Evolutionary conservation across 2,113 vertebrate genomes (phyloP).

Genomic region (Heliornis fulica): DNA sequence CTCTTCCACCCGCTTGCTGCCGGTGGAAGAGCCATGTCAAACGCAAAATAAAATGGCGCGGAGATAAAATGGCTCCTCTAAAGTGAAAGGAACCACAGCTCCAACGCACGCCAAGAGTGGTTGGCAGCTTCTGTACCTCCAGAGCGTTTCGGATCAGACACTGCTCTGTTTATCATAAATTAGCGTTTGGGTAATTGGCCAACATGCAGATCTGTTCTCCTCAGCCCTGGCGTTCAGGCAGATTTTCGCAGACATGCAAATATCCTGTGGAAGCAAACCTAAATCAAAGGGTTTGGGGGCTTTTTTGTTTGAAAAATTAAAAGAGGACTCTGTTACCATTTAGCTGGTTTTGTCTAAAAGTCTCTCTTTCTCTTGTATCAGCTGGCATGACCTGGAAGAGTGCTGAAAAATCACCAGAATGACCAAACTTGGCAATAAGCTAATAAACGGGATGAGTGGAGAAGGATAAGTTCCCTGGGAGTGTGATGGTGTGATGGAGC

Average conservation of each 20-base stretch:
- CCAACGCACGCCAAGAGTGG: accelerated
- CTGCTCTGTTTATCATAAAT: neutral
- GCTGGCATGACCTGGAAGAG: neutral
- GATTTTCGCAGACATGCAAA: neutral
- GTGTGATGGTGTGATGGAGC: accelerated
- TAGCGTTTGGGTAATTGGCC: neutral
- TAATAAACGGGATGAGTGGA: neutral
- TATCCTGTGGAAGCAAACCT: neutral
- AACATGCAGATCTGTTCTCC: neutral
- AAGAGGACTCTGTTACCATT: neutral
- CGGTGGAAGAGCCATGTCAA: too few relatives aligned
- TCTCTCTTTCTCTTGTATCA: neutral
- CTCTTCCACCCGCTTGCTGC: neutral
- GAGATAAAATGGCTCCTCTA: slow-evolving; percentile 27
- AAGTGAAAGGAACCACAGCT: slow-evolving; percentile 8
- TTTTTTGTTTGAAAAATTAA: neutral
- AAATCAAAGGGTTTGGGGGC: neutral
- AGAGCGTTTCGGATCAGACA: neutral
- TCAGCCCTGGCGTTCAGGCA: neutral
- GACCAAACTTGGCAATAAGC: neutral
- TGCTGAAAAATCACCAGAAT: neutral
- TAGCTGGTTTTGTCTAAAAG: neutral
- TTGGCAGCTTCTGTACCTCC: neutral
- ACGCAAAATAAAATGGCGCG: too few relatives aligned
- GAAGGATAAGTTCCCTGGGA: neutral